Evolutionary conservation across 2,113 vertebrate species (phyloP).

Genomic region (Ellobius talpinus): DNA sequence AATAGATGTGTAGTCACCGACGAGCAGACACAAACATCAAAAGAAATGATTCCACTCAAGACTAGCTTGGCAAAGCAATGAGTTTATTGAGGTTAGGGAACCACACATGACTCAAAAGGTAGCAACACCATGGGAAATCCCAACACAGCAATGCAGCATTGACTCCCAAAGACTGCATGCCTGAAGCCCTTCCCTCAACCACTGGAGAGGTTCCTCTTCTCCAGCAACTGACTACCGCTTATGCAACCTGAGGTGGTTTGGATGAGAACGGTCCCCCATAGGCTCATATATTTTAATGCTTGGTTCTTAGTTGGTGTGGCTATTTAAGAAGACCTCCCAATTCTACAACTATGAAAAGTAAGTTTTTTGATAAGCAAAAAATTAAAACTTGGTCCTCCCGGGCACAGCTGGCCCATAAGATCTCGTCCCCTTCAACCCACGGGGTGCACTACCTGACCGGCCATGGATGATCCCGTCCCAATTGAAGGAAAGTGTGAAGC

Average conservation of each 20-base stretch:
- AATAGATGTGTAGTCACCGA: background rate
- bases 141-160: background rate
- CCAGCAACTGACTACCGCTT: background rate
- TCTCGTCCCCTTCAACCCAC: no score
- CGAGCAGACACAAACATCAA: background rate
- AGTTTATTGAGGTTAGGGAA: background rate
- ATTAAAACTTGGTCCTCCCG: no score
- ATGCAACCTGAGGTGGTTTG: background rate
- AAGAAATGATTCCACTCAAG: background rate
- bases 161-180: background rate
- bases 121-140: background rate
- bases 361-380: background rate
- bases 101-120: background rate
- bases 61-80: background rate
- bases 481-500: no score
- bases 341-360: background rate
- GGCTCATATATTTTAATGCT: background rate
- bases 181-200: background rate
- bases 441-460: no score
- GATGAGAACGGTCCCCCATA: background rate
- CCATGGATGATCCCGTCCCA: no score
- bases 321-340: background rate
- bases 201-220: background rate
- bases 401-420: no score
- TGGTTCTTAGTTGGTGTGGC: background rate